These are phyloP conservation scores for Plebejus anna DNA, from an alignment of 2,888 invertebrate genomes.

Conservation along the genomic window DNA sequence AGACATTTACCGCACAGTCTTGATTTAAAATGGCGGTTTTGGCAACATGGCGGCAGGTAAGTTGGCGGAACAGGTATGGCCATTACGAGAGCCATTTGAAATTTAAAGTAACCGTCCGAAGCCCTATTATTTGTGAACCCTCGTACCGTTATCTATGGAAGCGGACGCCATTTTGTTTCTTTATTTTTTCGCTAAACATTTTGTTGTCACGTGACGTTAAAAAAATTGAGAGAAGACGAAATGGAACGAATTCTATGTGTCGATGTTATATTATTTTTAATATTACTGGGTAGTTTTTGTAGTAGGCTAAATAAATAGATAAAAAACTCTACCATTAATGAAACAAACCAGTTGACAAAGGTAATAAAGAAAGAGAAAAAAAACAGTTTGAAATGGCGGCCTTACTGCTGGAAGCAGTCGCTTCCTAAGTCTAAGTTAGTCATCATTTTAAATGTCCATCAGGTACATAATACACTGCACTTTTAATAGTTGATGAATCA, in stretches of 20 bases:
- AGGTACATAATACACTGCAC: too few relatives aligned
- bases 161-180: conserved; percentile 16
- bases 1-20: background rate
- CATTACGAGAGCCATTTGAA: conserved; percentile 44
- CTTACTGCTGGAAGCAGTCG: too few relatives aligned
- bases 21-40: background rate
- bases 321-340: too few relatives aligned
- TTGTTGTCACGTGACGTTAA: background rate
- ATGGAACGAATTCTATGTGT: background rate
- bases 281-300: too few relatives aligned
- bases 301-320: too few relatives aligned
- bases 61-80: conserved; percentile 22
- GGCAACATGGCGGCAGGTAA: background rate
- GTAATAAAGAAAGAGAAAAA: too few relatives aligned
- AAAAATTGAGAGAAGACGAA: background rate
- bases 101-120: conserved; percentile 44
- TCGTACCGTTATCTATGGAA: conserved; percentile 31
- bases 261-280: background rate
- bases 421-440: too few relatives aligned
- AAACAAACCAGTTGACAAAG: too few relatives aligned
- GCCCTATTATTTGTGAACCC: conserved; percentile 37
- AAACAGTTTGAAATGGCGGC: too few relatives aligned
- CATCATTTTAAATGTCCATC: too few relatives aligned
- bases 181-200: background rate
- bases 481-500: too few relatives aligned